phyloP scores from a whole-genome alignment of 2,888 invertebrate genomes.

The Andrena hattorfiana region DNA sequence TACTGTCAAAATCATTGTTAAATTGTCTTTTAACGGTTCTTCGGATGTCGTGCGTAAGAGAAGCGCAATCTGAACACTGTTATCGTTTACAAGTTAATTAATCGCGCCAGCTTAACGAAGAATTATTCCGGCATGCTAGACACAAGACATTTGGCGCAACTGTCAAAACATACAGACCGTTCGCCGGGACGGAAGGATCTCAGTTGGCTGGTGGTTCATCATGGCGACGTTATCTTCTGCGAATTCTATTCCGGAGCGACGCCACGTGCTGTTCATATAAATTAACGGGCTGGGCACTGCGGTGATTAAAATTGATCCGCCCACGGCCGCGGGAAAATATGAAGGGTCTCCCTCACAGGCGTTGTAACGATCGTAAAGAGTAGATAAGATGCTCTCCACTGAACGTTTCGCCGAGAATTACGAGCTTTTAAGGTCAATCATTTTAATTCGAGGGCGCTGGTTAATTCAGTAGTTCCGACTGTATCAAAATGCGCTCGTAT shows the following conservation, averaged over 20 bases:
- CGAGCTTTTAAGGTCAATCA: slow-evolving; percentile 32
- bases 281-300: slow-evolving; percentile 45
- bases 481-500: neutral
- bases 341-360: slow-evolving; percentile 48
- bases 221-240: slow-evolving; percentile 44
- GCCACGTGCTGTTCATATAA: slow-evolving; percentile 46
- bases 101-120: slow-evolving; percentile 17
- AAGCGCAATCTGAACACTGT: neutral
- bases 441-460: slow-evolving; percentile 23
- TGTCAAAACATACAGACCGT: slow-evolving; percentile 47
- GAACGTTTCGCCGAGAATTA: slow-evolving; percentile 42
- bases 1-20: too few species aligned
- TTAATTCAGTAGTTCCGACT: neutral
- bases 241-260: slow-evolving; percentile 62
- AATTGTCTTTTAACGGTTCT: too few species aligned
- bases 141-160: slow-evolving; percentile 38
- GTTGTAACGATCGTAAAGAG: slow-evolving; percentile 31
- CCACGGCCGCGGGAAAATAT: slow-evolving; percentile 43
- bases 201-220: slow-evolving; percentile 45
- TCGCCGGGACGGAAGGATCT: slow-evolving; percentile 31
- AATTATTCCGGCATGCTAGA: slow-evolving; percentile 26
- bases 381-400: slow-evolving; percentile 58
- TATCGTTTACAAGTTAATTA: slow-evolving; percentile 19
- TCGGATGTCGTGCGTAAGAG: neutral
- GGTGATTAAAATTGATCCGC: slow-evolving; percentile 63